phyloP scores from a whole-genome alignment of 37 sponge, comb jelly and placozoan genomes.

The Chondrosia reniformis region DNA sequence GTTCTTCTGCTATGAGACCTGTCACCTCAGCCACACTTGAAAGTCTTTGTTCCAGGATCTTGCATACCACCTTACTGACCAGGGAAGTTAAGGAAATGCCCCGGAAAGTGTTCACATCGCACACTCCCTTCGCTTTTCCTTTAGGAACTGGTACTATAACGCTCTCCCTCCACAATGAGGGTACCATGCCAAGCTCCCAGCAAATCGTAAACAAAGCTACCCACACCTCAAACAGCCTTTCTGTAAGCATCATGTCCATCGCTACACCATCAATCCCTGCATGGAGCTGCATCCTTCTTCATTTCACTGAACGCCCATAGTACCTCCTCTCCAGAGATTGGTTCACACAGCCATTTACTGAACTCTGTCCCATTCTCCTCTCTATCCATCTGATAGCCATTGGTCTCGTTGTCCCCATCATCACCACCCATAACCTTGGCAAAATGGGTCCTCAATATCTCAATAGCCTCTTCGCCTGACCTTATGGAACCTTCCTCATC shows the following conservation, averaged over 20 bases:
- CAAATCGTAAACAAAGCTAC: background rate
- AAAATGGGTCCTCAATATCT: background rate
- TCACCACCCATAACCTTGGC: background rate
- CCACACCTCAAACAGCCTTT: slow-evolving; percentile 6
- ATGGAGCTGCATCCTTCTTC: background rate
- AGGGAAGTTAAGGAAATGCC: too few species aligned
- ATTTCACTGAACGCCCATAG: background rate
- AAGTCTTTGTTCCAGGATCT: background rate
- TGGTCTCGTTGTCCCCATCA: background rate
- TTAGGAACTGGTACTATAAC: too few species aligned
- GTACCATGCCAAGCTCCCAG: too few species aligned
- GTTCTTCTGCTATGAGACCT: too few species aligned
- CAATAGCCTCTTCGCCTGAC: background rate
- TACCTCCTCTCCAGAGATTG: too few species aligned
- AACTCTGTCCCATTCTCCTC: background rate
- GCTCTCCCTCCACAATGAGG: too few species aligned
- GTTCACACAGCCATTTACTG: background rate
- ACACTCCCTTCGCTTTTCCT: too few species aligned
- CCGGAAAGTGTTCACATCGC: background rate
- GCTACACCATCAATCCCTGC: background rate
- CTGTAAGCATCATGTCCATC: background rate
- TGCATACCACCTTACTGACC: background rate
- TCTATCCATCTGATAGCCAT: background rate
- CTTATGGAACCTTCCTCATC: background rate
- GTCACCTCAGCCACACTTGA: too few species aligned